Conservation (phyloP, 2,797 vertebrate species). For the Delichon dasypus region DNA sequence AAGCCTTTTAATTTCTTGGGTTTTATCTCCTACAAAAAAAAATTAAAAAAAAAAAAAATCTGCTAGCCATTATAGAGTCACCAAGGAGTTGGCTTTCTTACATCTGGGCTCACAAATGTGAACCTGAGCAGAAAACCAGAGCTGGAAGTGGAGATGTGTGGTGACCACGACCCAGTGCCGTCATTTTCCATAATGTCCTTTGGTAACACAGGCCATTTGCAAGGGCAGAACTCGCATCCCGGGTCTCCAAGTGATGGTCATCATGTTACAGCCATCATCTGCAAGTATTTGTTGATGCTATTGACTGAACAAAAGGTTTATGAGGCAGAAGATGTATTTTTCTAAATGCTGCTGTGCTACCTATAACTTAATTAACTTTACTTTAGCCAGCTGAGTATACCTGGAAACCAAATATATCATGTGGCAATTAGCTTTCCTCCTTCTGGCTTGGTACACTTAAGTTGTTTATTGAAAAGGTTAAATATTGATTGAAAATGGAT, state of each 20-base stretch:
- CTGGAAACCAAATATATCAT: constrained; percentile 70
- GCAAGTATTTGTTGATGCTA: constrained; percentile 54
- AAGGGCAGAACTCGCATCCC: not conserved
- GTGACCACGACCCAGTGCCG: not conserved
- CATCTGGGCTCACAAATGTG: not conserved
- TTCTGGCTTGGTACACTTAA: constrained; percentile 64
- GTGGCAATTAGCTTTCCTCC: constrained; percentile 57
- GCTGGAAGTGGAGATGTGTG: not conserved
- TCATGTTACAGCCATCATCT: constrained; percentile 33
- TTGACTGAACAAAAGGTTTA: constrained; percentile 65
- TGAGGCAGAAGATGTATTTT: constrained; percentile 53
- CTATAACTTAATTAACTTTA: constrained; percentile 72
- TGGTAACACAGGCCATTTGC: not conserved
- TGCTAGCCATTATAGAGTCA: not conserved
- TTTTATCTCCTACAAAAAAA: not conserved
- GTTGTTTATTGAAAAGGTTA: constrained; percentile 64
- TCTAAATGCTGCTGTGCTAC: constrained; percentile 63
- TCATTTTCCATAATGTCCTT: not conserved
- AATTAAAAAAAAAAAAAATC: too few relatives aligned
- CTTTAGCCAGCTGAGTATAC: constrained; percentile 64
- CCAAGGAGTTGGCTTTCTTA: constrained; percentile 3
- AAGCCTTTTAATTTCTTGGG: constrained; percentile 28
- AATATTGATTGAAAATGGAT: constrained; percentile 67
- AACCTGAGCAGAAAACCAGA: not conserved
- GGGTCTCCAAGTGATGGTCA: not conserved